Evolutionary conservation across 2,113 vertebrate genomes (phyloP).

Genomic region (Psittacula cyanocephala): DNA sequence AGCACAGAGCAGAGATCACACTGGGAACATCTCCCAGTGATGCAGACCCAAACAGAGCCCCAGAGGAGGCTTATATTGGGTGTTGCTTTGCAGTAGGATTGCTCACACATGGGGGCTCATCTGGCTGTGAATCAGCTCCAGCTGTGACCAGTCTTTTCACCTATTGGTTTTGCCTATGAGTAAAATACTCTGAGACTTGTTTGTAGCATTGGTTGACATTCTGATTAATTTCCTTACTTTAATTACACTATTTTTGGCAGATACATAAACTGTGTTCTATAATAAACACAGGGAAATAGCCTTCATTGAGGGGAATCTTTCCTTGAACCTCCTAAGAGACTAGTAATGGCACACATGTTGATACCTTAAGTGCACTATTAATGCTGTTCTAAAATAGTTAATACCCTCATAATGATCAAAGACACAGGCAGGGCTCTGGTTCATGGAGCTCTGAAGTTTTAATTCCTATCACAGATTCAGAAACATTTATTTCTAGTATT

Average conservation of each 20-base stretch:
- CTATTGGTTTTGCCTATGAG: not conserved
- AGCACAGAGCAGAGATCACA: accelerated
- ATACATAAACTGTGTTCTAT: not conserved
- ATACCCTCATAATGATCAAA: not conserved
- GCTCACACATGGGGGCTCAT: not conserved
- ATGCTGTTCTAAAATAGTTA: not conserved
- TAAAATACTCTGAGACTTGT: not conserved
- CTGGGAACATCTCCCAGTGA: accelerated
- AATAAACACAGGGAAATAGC: not conserved
- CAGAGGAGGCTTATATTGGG: accelerated
- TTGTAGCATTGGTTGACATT: not conserved
- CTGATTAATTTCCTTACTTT: not conserved
- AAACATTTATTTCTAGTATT: not conserved
- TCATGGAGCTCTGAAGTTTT: not conserved
- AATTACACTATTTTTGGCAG: not conserved
- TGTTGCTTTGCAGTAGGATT: not conserved
- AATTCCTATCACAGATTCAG: not conserved
- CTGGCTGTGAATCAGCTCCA: not conserved
- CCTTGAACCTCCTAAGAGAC: not conserved
- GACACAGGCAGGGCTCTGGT: not conserved
- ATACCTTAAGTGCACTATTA: not conserved
- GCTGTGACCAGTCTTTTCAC: not conserved
- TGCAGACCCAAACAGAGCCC: accelerated
- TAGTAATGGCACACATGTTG: not conserved
- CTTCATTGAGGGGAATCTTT: not conserved